These are phyloP conservation scores for Clitarchus hookeri DNA, from an alignment of 2,888 invertebrate genomes.

Conservation along the genomic window DNA sequence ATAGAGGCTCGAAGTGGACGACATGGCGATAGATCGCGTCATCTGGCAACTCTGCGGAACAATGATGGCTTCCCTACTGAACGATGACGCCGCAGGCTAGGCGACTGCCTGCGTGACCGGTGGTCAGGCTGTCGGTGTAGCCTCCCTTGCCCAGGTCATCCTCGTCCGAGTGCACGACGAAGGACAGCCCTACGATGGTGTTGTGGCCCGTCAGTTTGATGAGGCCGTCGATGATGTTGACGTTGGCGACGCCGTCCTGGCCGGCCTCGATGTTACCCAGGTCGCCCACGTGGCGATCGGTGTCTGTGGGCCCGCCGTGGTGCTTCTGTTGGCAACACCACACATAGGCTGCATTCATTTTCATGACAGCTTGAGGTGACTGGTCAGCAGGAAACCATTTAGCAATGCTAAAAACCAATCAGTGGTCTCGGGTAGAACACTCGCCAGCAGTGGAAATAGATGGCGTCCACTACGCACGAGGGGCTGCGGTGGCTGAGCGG, in stretches of 20 bases:
- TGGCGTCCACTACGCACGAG: too few relatives aligned
- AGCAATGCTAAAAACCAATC: neutral
- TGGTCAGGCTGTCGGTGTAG: slow-evolving; percentile 72
- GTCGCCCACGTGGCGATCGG: slow-evolving; percentile 80
- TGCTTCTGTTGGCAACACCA: slow-evolving; percentile 59
- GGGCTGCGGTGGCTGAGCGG: too few relatives aligned
- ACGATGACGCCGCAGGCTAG: slow-evolving; percentile 68
- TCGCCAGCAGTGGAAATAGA: too few relatives aligned
- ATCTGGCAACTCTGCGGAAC: too few relatives aligned
- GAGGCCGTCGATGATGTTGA: slow-evolving; percentile 65
- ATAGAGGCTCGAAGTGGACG: too few relatives aligned
- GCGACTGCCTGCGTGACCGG: slow-evolving; percentile 83
- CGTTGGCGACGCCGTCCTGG: slow-evolving; percentile 58
- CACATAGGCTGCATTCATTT: neutral
- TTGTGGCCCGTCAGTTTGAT: slow-evolving; percentile 70
- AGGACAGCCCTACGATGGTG: slow-evolving; percentile 72
- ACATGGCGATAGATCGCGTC: too few relatives aligned
- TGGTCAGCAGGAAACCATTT: too few relatives aligned
- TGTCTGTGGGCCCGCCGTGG: slow-evolving; percentile 75
- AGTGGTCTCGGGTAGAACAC: too few relatives aligned
- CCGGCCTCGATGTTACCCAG: slow-evolving; percentile 79
- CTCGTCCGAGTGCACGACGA: slow-evolving; percentile 73
- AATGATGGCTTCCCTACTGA: neutral
- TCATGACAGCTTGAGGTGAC: neutral
- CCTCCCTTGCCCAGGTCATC: slow-evolving; percentile 78